phyloP scores from a whole-genome alignment of 1,140 invertebrate genomes.

The Neodiprion virginianus region DNA sequence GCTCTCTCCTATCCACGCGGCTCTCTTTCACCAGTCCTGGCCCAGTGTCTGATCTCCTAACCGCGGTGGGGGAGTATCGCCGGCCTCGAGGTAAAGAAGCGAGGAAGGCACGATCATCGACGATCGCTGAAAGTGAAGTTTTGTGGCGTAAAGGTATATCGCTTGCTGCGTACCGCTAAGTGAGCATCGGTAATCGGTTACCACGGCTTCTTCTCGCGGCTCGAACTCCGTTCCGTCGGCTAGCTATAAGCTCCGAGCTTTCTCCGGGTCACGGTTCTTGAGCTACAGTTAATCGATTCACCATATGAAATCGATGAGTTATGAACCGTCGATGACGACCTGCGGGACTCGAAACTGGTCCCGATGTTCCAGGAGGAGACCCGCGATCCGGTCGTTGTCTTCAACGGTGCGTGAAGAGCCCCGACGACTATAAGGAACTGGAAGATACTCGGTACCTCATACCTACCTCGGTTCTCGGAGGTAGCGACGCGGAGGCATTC shows the following conservation, averaged over 20 bases:
- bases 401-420: neutral
- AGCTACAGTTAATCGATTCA: neutral
- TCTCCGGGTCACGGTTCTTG: neutral
- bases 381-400: neutral
- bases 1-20: constrained; percentile 24
- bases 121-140: constrained; percentile 1
- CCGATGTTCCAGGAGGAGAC: neutral
- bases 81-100: neutral
- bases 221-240: neutral
- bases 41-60: constrained; percentile 8
- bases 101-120: neutral
- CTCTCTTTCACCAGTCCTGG: neutral
- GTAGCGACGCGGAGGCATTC: neutral
- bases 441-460: neutral
- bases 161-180: neutral
- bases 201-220: neutral
- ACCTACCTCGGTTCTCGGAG: neutral
- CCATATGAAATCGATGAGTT: constrained; percentile 4
- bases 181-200: constrained; percentile 3
- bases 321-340: neutral
- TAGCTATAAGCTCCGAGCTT: neutral
- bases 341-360: neutral
- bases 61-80: neutral
- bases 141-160: neutral
- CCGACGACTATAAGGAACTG: constrained; percentile 2